Base-by-base conservation (phyloP, 2,888 invertebrate genomes). In the Bellardia pandia region DNA sequence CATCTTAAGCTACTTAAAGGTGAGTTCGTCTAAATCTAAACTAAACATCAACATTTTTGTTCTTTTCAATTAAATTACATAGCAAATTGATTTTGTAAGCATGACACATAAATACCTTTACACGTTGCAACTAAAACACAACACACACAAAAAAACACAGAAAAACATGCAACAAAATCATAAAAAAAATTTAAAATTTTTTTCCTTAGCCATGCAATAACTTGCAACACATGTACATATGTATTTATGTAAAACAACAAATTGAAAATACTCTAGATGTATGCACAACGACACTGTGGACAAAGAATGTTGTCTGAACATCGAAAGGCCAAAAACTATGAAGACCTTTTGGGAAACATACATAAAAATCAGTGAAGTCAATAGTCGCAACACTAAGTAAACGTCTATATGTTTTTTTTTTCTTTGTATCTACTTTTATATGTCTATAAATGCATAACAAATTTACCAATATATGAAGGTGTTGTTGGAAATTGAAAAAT, bases 11-110 rank as follows among this genome's bases (percentile, higher is more conserved):
- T 85, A 85, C 85, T 85, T 85, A 80, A 81, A 72, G 85, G 23
- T 76, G 76, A 78, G 16, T 60, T 68, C 66, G 14, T 74, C 81
- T 75, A 80, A 85, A 82, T 69, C 68, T 69, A 78, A 79, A 80
- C 68, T 80, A 69, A 75, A 85, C 85, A 75, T 75, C 48, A 85
- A 80, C 40, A 68, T 62, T 81, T 66, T 72, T 78, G 42, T 86
- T 66, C 60, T 89, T 89, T 89, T 92, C 92, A 92, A 92, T 92
- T 92, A 92, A 93, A 92, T 91, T 90, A 91, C 93, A 92, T 92
- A 91, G 90, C 93, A 91, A 92, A 92, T 93, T 90, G 92, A 92
- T 92, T 92, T 89, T 90, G 86, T 88, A 89, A 90, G 89, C 89
- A 87, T 87, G 85, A 85, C 85, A 87, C 84, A 89, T 90, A 90